phyloP scores from a whole-genome alignment of 2,888 invertebrate genomes.

The Stictocephala bisonia region DNA sequence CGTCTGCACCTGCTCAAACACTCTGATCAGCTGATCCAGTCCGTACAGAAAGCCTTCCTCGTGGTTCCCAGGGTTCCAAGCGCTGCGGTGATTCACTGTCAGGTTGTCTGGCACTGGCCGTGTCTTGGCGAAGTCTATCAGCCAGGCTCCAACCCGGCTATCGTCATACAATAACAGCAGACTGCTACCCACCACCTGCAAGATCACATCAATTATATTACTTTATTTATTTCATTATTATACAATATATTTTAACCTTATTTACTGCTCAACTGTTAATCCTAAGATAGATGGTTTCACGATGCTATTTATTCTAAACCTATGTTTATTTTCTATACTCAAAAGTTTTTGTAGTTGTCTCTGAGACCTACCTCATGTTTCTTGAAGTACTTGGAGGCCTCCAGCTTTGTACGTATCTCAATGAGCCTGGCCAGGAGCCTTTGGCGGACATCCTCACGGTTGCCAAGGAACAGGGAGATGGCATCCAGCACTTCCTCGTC shows the following conservation, averaged over 20 bases:
- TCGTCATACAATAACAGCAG: slow-evolving; percentile 94
- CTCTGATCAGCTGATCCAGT: slow-evolving; percentile 89
- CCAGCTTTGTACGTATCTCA: slow-evolving; percentile 81
- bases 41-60: slow-evolving; percentile 96
- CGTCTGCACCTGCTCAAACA: slow-evolving; percentile 59
- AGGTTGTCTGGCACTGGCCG: slow-evolving; percentile 76
- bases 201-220: no score
- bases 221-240: no score
- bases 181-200: slow-evolving; percentile 87
- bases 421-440: slow-evolving; percentile 79
- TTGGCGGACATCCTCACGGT: slow-evolving; percentile 73
- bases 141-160: slow-evolving; percentile 90
- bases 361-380: slow-evolving; percentile 84
- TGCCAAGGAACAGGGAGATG: slow-evolving; percentile 79
- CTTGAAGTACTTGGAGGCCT: slow-evolving; percentile 85
- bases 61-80: slow-evolving; percentile 94
- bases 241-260: no score
- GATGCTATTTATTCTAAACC: no score
- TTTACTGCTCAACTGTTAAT: no score
- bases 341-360: no score
- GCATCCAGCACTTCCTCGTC: slow-evolving; percentile 79
- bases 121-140: slow-evolving; percentile 98
- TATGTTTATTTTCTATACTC: no score
- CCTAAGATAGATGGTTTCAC: no score
- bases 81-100: slow-evolving; percentile 79